Evolutionary conservation across 2,888 invertebrate species (phyloP).

Genomic region (Tenthredo amoena): DNA sequence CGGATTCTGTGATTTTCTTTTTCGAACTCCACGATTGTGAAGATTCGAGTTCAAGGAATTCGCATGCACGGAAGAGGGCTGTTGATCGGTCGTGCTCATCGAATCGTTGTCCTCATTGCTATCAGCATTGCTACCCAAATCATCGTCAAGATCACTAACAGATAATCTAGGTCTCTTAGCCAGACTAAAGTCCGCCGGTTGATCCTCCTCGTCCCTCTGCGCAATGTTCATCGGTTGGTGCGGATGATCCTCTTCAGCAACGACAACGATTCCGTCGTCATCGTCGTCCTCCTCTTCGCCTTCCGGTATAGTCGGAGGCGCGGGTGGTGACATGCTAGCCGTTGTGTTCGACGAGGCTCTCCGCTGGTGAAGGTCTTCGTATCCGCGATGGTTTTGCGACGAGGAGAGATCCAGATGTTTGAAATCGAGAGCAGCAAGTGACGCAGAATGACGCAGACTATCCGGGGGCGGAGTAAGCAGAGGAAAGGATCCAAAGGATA

Average conservation of each 20-base stretch:
- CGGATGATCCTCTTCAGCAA: conserved; percentile 83
- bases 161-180: conserved; percentile 83
- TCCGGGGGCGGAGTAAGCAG: conserved; percentile 86
- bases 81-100: conserved; percentile 70
- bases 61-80: conserved; percentile 58
- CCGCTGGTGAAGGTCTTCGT: conserved; percentile 81
- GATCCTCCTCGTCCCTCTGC: conserved; percentile 78
- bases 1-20: conserved; percentile 94
- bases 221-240: conserved; percentile 69
- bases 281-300: conserved; percentile 76
- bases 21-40: conserved; percentile 80
- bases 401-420: conserved; percentile 83
- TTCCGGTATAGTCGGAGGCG: conserved; percentile 68
- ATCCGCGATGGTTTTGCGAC: conserved; percentile 74
- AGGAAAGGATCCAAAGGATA: conserved; percentile 90
- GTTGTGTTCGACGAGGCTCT: conserved; percentile 79
- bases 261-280: conserved; percentile 90
- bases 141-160: conserved; percentile 81
- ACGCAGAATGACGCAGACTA: conserved; percentile 80
- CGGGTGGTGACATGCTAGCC: conserved; percentile 76
- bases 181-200: conserved; percentile 86
- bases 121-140: conserved; percentile 82
- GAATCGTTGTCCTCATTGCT: conserved; percentile 81
- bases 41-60: conserved; percentile 66
- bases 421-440: conserved; percentile 81